A percentile compares a stretch with the other conserved stretches of the same genome.
phyloP scores from a whole-genome alignment of 2,113 vertebrate genomes.

The Pachyramphus minor region DNA sequence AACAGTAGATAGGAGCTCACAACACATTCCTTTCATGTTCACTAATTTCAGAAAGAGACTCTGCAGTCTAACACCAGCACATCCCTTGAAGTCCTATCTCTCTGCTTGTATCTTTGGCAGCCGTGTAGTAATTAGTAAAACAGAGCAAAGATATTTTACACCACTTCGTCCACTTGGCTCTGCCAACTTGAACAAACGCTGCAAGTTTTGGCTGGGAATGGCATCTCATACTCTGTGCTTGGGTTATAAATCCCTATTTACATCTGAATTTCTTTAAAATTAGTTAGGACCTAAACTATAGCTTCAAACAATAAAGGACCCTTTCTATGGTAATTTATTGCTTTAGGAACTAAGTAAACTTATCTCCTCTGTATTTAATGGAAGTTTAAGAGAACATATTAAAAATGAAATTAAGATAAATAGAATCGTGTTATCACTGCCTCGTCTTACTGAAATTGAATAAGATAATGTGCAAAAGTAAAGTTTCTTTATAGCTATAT shows the following conservation, averaged over 20 bases:
- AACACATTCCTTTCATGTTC: constrained; percentile 78
- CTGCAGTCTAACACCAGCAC: constrained; percentile 53
- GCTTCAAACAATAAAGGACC: not conserved
- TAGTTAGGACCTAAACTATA: constrained; percentile 8
- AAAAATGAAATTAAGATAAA: constrained; percentile 54
- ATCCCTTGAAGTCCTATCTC: constrained; percentile 59
- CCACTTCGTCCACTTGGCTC: not conserved
- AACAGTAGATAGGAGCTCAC: constrained; percentile 67
- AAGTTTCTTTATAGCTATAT: not conserved
- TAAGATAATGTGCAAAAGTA: not conserved
- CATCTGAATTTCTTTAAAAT: constrained; percentile 50
- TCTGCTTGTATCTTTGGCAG: constrained; percentile 54
- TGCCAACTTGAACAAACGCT: not conserved
- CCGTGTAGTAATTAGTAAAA: constrained; percentile 61
- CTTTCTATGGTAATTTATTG: constrained; percentile 32
- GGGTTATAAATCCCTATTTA: constrained; percentile 36
- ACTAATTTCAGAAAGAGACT: constrained; percentile 66
- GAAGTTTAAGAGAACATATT: constrained; percentile 48
- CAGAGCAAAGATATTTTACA: constrained; percentile 47
- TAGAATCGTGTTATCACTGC: not conserved
- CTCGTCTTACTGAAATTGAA: not conserved
- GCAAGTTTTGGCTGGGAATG: constrained; percentile 5
- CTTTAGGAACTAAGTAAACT: constrained; percentile 19
- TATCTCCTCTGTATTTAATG: constrained; percentile 32
- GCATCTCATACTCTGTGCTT: constrained; percentile 20